Evolutionary conservation across 2,113 vertebrate genomes (phyloP).

Genomic region (Emydura subglobosa): DNA sequence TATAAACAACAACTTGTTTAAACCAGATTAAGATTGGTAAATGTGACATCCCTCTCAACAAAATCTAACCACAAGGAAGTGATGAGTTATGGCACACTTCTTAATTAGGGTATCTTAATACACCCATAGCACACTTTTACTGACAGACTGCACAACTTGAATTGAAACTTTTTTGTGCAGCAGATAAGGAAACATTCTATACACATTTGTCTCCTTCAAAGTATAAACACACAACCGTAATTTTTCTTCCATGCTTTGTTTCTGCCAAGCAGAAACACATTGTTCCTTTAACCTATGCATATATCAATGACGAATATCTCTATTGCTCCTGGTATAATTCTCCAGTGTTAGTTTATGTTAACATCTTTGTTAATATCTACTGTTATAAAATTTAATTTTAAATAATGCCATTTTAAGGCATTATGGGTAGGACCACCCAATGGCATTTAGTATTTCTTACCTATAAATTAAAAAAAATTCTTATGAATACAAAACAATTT

Average conservation of each 20-base stretch:
- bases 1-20: conserved; percentile 2
- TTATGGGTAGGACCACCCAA: not conserved
- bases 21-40: not conserved
- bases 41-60: not conserved
- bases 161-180: not conserved
- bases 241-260: not conserved
- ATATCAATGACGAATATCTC: not conserved
- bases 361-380: not conserved
- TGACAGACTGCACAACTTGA: not conserved
- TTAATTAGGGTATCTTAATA: not conserved
- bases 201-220: not conserved
- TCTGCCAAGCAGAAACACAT: not conserved
- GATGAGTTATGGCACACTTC: not conserved
- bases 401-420: not conserved
- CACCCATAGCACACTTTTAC: not conserved
- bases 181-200: not conserved
- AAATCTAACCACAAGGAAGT: not conserved
- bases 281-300: not conserved
- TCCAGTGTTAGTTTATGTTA: not conserved
- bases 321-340: not conserved
- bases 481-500: not conserved
- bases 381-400: not conserved
- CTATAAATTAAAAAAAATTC: not conserved
- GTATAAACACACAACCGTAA: not conserved
- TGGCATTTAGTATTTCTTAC: not conserved